Conservation (phyloP, 2,113 vertebrate species). For the Protomyctophum bolini region DNA sequence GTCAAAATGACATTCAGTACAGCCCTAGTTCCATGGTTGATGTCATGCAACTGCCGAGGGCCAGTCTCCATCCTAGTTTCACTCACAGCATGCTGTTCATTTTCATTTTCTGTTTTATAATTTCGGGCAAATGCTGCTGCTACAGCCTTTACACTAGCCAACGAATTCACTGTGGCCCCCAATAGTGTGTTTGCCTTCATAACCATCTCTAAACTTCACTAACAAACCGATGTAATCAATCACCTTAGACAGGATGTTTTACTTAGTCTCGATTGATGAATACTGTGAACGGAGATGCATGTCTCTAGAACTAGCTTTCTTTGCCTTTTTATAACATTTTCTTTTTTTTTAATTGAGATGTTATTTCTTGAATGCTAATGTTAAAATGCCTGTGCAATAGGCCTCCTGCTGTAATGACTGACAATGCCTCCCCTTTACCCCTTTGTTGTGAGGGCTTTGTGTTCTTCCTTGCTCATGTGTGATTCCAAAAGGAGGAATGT, state of each 20-base stretch:
- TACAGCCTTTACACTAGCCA: conserved; percentile 35
- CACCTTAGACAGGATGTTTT: conserved; percentile 3
- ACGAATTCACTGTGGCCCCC: conserved; percentile 58
- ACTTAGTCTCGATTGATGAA: conserved; percentile 30
- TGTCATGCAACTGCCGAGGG: conserved; percentile 27
- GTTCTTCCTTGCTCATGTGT: conserved; percentile 6
- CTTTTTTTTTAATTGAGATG: not conserved
- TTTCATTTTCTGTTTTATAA: conserved; percentile 17
- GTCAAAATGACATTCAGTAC: too few relatives aligned
- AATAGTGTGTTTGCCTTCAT: conserved; percentile 23
- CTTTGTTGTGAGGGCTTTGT: conserved; percentile 12
- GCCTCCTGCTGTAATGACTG: conserved; percentile 35
- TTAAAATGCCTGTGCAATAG: conserved; percentile 37
- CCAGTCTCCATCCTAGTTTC: conserved; percentile 18
- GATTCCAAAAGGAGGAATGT: not conserved
- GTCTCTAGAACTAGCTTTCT: conserved; percentile 33
- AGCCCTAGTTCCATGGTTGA: too few relatives aligned
- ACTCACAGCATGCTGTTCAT: conserved; percentile 40
- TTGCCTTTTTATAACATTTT: conserved; percentile 34
- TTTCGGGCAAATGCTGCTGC: conserved; percentile 35
- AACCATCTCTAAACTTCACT: conserved; percentile 4
- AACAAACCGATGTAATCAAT: conserved; percentile 2
- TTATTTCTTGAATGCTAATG: conserved; percentile 10
- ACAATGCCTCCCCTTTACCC: conserved; percentile 38
- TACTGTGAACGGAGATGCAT: conserved; percentile 72